These are phyloP conservation scores for Zaprionus kolodkinae DNA, from an alignment of 1,140 invertebrate species.

Conservation along the genomic window DNA sequence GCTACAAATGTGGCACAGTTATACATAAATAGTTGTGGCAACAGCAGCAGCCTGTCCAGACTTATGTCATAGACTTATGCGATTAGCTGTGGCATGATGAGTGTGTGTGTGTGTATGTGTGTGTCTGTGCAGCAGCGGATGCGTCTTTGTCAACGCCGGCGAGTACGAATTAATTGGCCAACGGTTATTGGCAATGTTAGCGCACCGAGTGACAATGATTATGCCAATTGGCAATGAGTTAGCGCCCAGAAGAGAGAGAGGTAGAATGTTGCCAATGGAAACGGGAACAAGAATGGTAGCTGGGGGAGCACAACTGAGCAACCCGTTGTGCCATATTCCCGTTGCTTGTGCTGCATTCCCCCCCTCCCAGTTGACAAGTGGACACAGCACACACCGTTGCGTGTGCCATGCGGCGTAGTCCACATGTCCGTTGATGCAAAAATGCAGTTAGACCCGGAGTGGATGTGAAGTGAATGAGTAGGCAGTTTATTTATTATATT, in stretches of 20 bases:
- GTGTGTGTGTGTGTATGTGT: too few species aligned
- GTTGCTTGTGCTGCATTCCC: slow-evolving; percentile 59
- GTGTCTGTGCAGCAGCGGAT: slow-evolving; percentile 46
- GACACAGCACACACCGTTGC: slow-evolving; percentile 48
- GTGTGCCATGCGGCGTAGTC: slow-evolving; percentile 16
- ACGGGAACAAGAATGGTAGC: background rate
- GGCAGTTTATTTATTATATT: slow-evolving; percentile 40
- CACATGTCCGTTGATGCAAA: slow-evolving; percentile 74
- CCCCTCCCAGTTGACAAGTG: slow-evolving; percentile 52
- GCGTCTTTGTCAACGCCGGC: slow-evolving; percentile 55
- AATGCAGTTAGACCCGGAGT: slow-evolving; percentile 71
- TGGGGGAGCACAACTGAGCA: slow-evolving; percentile 10
- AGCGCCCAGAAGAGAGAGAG: slow-evolving; percentile 26
- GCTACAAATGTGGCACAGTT: slow-evolving; percentile 43
- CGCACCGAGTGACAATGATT: slow-evolving; percentile 50
- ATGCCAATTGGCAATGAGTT: slow-evolving; percentile 58
- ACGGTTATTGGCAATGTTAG: slow-evolving; percentile 69
- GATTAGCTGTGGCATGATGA: slow-evolving; percentile 58
- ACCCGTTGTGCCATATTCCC: slow-evolving; percentile 68
- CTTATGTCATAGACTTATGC: slow-evolving; percentile 64
- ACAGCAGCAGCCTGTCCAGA: slow-evolving; percentile 52
- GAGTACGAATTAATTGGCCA: slow-evolving; percentile 67
- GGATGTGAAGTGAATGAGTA: slow-evolving; percentile 11
- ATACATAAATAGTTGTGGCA: slow-evolving; percentile 16
- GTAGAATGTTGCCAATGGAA: slow-evolving; percentile 2